These are phyloP conservation scores for Synchiropus splendidus DNA, from an alignment of 2,113 vertebrate genomes.

Conservation along the genomic window DNA sequence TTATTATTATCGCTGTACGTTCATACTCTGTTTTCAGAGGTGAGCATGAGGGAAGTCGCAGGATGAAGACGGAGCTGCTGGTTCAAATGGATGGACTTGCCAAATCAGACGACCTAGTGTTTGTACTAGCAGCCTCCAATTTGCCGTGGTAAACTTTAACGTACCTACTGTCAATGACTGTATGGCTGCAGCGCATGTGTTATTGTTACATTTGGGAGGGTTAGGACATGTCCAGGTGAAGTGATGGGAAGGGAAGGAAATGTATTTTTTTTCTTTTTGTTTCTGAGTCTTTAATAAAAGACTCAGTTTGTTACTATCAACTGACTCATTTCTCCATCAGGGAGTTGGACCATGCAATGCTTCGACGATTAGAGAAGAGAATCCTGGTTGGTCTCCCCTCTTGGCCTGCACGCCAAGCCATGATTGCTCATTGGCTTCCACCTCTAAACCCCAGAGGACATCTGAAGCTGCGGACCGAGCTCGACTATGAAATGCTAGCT, in stretches of 20 bases:
- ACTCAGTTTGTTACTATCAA: too few relatives aligned
- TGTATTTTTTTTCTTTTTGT: too few relatives aligned
- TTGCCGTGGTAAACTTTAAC: slow-evolving; percentile 88
- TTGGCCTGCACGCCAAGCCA: slow-evolving; percentile 71
- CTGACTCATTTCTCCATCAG: slow-evolving; percentile 49
- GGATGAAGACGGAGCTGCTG: slow-evolving; percentile 95
- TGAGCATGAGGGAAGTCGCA: slow-evolving; percentile 87
- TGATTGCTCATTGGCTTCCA: slow-evolving; percentile 91
- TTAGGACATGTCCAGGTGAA: too few relatives aligned
- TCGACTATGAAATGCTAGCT: slow-evolving; percentile 76
- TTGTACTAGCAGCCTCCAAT: slow-evolving; percentile 96
- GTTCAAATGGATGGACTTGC: slow-evolving; percentile 97
- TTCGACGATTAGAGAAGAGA: slow-evolving; percentile 88
- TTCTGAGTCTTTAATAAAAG: not conserved
- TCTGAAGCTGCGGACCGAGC: slow-evolving; percentile 70
- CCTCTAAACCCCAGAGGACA: slow-evolving; percentile 67
- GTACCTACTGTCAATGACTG: too few relatives aligned
- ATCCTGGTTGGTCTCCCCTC: slow-evolving; percentile 86
- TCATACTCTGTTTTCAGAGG: slow-evolving; percentile 58
- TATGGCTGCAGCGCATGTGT: too few relatives aligned
- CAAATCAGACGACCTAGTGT: slow-evolving; percentile 87
- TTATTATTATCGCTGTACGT: too few relatives aligned
- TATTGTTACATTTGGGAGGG: too few relatives aligned
- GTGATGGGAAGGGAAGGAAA: too few relatives aligned
- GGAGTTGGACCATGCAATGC: slow-evolving; percentile 90